Conservation (phyloP, 2,888 invertebrate genomes). For the Agrochola lota region DNA sequence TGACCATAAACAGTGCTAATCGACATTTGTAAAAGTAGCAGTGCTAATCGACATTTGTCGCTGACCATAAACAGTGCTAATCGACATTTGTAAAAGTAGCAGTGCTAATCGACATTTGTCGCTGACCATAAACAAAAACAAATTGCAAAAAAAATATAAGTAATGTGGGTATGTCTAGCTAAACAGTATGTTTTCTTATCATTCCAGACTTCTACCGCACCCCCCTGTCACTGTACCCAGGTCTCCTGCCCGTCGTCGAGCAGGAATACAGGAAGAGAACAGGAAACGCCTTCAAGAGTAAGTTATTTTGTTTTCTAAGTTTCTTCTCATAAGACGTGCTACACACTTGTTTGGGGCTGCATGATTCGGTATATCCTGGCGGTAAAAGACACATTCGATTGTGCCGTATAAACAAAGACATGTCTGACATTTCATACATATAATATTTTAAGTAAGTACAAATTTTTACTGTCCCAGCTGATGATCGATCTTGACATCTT, state of each 20-base stretch:
- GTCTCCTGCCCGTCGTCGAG: conserved; percentile 77
- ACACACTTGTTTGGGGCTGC: background rate
- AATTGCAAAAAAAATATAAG: too few relatives aligned
- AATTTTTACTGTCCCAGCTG: background rate
- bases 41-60: too few relatives aligned
- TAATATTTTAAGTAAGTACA: conserved; percentile 1
- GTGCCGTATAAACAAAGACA: background rate
- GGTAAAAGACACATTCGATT: background rate
- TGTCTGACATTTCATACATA: background rate
- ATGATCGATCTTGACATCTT: conserved; percentile 3
- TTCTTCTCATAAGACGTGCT: background rate
- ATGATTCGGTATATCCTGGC: background rate
- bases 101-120: background rate
- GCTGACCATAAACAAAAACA: background rate
- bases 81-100: background rate
- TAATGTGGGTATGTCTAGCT: background rate
- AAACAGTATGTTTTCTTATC: background rate
- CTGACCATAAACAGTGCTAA: too few relatives aligned
- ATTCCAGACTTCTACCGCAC: conserved; percentile 85
- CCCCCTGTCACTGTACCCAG: conserved; percentile 80
- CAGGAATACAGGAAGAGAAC: conserved; percentile 85
- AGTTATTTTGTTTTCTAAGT: conserved; percentile 50
- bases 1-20: background rate
- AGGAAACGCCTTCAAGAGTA: conserved; percentile 85
- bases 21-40: background rate